Evolutionary conservation across 2,797 vertebrate genomes (phyloP).

Genomic region (Coendou prehensilis): DNA sequence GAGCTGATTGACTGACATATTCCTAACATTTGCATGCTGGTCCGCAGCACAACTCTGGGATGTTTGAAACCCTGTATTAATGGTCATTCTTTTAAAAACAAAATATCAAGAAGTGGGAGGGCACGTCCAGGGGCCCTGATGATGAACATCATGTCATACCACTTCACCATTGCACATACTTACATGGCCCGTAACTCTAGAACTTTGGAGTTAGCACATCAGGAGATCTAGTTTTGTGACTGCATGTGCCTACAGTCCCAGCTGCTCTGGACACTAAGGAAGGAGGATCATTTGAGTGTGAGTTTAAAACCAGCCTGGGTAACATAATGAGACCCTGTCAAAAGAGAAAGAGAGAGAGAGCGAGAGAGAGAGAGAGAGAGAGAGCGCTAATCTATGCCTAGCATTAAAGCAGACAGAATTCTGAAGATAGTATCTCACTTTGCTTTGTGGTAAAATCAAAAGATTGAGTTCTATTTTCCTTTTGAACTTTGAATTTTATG

Average conservation of each 20-base stretch:
- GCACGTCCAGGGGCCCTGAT: background rate
- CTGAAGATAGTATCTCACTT: background rate
- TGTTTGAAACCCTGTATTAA: background rate
- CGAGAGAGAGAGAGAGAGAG: background rate
- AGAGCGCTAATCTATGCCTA: background rate
- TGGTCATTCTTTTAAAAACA: slow-evolving; percentile 41
- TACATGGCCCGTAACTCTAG: background rate
- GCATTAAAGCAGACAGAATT: background rate
- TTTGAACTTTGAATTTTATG: slow-evolving; percentile 1
- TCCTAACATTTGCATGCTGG: background rate
- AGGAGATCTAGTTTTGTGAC: background rate
- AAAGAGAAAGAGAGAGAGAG: background rate
- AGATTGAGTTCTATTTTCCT: slow-evolving; percentile 4
- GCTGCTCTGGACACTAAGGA: too few relatives aligned
- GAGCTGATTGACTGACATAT: background rate
- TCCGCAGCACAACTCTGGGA: background rate
- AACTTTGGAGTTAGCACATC: background rate
- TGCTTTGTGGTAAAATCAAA: slow-evolving; percentile 31
- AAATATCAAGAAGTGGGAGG: background rate
- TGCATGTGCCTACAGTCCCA: too few relatives aligned
- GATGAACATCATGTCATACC: background rate
- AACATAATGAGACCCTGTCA: background rate
- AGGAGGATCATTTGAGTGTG: background rate
- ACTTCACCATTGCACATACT: background rate
- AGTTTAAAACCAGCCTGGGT: background rate